Conservation (phyloP, 1,140 invertebrate species). For the Camponotus vicinus region DNA sequence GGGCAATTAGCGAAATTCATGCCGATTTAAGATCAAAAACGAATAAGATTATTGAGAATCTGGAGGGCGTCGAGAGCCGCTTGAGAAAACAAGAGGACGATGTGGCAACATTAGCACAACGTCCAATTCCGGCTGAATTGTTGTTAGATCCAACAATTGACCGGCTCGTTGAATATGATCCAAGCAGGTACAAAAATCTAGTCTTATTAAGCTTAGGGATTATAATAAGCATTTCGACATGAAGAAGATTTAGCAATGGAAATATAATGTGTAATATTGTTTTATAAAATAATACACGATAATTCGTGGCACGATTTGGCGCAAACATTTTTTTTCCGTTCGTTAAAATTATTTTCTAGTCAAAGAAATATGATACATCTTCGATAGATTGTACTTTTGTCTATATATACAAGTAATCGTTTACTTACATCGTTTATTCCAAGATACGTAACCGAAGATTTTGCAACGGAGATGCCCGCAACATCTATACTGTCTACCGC, state of each 20-base stretch:
- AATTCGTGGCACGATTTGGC: background rate
- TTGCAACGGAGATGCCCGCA: slow-evolving; percentile 78
- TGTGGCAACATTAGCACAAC: slow-evolving; percentile 90
- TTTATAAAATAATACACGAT: background rate
- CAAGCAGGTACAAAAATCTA: slow-evolving; percentile 86
- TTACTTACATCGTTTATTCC: background rate
- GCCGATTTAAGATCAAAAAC: slow-evolving; percentile 93
- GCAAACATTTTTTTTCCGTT: background rate
- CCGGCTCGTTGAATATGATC: slow-evolving; percentile 91
- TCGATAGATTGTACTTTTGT: no score
- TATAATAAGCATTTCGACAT: no score
- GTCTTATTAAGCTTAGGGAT: background rate
- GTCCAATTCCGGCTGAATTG: slow-evolving; percentile 90
- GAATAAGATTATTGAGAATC: slow-evolving; percentile 95
- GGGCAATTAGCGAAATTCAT: slow-evolving; percentile 95
- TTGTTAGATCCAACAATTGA: slow-evolving; percentile 92
- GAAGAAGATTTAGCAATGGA: no score
- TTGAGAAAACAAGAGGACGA: slow-evolving; percentile 94
- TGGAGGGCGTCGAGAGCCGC: slow-evolving; percentile 94
- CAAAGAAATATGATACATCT: background rate
- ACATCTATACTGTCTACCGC: slow-evolving; percentile 76
- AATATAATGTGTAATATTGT: no score
- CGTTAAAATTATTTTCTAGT: background rate
- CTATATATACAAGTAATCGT: background rate
- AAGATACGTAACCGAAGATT: slow-evolving; percentile 75